Evolutionary conservation across 2,888 invertebrate species (phyloP), one percentile per base, ranked within the genome.

Genomic region (Xestia ashworthii): DNA sequence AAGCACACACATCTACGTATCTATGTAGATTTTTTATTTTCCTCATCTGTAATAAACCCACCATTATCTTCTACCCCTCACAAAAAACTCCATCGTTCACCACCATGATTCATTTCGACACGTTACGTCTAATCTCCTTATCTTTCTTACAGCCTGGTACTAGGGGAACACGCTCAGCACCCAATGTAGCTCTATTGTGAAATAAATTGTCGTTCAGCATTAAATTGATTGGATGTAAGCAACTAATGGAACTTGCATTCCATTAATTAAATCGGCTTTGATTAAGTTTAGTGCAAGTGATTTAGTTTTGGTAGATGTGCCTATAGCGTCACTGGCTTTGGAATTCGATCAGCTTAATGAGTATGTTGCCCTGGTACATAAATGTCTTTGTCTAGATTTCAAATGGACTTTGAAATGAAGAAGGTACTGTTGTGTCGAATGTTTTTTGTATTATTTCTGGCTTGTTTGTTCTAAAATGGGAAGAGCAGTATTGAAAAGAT

Each of bases 61-160:
- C 9, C n/a, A 58, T 48, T 38, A 19, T 38, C 3, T 12, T 19
- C 22, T 19, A 32, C 25, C 22, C 55, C 85, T 81, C 71, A 87
- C 88, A 87, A 89, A 89, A 91, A 87, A 0, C 87, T 84, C 87
- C 88, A 81, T 85, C 87, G 90, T 90, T 92, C 92, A 86, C 85
- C 44, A 81, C 87, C 85, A 93, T 93, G 91, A 93, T 92, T 93
- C 92, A 92, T 93, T 89, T 92, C 89, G 90, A 92, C 92, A 90
- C 93, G 89, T 91, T 88, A 85, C 83, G 83, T 88, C 84, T 93
- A 93, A 93, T 93, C 92, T 91, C 88, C 89, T 90, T 90, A 92
- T 92, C 91, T 88, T 78, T 82, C 83, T 76, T 73, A 48, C 62
- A 67, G 71, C 55, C 81, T 65, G 14, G 55, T 85, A 89, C 83